Conservation (phyloP, 2,113 vertebrate genomes). For the Dascyllus trimaculatus region DNA sequence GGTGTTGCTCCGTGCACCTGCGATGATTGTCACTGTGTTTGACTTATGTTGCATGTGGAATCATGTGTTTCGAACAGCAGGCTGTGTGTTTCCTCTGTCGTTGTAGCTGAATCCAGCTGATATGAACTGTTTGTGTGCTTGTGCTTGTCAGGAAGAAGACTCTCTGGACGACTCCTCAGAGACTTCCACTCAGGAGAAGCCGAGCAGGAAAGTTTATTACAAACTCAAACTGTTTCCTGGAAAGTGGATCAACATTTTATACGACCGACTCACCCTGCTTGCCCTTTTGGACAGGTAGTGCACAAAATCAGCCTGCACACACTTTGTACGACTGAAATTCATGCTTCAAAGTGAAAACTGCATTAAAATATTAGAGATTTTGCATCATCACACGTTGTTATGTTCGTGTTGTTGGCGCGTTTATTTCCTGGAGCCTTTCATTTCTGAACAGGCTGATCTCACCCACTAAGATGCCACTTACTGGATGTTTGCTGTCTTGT, state of each 20-base stretch:
- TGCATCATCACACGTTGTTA: too few species aligned
- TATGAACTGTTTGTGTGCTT: slow-evolving; percentile 13
- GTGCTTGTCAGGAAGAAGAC: slow-evolving; percentile 85
- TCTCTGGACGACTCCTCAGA: slow-evolving; percentile 90
- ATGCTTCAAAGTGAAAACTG: not conserved
- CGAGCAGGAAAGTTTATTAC: slow-evolving; percentile 92
- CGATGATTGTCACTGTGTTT: not conserved
- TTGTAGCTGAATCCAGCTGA: not conserved
- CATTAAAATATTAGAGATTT: too few species aligned
- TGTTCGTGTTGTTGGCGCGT: not conserved
- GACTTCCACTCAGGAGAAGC: slow-evolving; percentile 90
- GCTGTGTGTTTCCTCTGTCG: not conserved
- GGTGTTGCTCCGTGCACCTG: not conserved
- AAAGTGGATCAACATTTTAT: slow-evolving; percentile 95
- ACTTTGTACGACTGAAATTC: not conserved
- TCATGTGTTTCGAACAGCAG: not conserved
- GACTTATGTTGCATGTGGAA: not conserved
- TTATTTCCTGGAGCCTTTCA: too few species aligned
- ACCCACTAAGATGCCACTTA: too few species aligned
- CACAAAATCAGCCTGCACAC: not conserved
- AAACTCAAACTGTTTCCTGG: slow-evolving; percentile 94
- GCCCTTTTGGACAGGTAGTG: slow-evolving; percentile 93
- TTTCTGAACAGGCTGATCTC: not conserved
- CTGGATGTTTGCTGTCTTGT: not conserved
- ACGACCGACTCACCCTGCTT: slow-evolving; percentile 92